Conservation (phyloP, 2,888 invertebrate genomes). For the Coelinius sp. region DNA sequence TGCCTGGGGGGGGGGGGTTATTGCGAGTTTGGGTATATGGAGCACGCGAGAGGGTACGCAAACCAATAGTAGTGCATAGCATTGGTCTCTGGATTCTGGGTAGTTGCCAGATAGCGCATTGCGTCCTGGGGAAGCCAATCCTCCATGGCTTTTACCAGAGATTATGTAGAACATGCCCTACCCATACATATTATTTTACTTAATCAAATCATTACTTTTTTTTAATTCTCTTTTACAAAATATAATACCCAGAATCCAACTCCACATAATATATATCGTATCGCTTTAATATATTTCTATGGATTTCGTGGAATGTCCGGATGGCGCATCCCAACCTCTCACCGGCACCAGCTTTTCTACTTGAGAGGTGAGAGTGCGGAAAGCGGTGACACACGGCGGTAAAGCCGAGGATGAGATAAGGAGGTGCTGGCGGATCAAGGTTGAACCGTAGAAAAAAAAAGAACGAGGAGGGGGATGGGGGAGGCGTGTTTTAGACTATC, state of each 20-base stretch:
- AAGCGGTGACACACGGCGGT: constrained; percentile 3
- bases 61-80: constrained; percentile 5
- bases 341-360: constrained; percentile 16
- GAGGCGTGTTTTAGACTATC: background rate
- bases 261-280: background rate
- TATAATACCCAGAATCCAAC: no score
- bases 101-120: constrained; percentile 60
- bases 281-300: constrained; percentile 10
- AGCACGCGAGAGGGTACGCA: constrained; percentile 16
- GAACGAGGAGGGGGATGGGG: background rate
- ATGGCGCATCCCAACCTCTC: constrained; percentile 23
- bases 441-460: constrained; percentile 14
- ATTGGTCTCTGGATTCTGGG: constrained; percentile 51
- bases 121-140: constrained; percentile 52
- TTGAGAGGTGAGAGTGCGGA: constrained; percentile 24
- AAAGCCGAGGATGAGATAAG: constrained; percentile 15
- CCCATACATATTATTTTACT: background rate
- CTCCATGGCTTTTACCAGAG: constrained; percentile 13
- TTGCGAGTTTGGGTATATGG: constrained; percentile 10
- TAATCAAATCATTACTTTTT: background rate
- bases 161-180: constrained; percentile 13
- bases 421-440: constrained; percentile 12
- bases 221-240: no score
- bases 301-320: constrained; percentile 19
- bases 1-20: background rate